These are phyloP conservation scores for Caenorhabditis sinica DNA, from an alignment of 2,888 invertebrate species.

Conservation along the genomic window DNA sequence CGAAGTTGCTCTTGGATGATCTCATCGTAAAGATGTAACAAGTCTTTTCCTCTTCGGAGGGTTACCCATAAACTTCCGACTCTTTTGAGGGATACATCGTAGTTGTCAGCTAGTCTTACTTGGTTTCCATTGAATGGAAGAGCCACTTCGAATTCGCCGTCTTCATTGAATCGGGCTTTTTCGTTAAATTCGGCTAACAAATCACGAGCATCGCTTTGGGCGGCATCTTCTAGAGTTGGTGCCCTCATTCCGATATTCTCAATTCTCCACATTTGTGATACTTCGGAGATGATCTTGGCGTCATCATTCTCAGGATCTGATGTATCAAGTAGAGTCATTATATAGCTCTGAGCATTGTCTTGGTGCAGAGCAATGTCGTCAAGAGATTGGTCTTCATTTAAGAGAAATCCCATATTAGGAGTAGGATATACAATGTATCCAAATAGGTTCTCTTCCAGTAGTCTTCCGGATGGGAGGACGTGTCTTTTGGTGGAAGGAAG, in stretches of 20 bases:
- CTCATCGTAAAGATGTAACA: neutral
- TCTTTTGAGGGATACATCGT: neutral
- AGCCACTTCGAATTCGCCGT: constrained; percentile 10
- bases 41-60: neutral
- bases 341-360: neutral
- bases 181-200: constrained; percentile 1
- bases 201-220: neutral
- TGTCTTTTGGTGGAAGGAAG: neutral
- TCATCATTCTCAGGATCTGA: neutral
- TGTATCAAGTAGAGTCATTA: neutral
- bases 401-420: neutral
- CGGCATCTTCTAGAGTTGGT: neutral
- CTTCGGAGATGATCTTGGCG: neutral
- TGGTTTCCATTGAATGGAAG: constrained; percentile 25
- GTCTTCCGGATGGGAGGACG: neutral
- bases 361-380: neutral
- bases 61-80: neutral
- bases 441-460: neutral
- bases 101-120: neutral
- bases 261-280: constrained; percentile 8
- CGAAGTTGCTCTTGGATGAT: no score
- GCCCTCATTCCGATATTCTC: neutral
- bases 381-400: neutral
- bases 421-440: neutral
- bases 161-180: neutral